Evolutionary conservation across 1,140 invertebrate species (phyloP), one percentile per base, ranked within the genome.

Genomic region (Cardiocondyla obscurior): DNA sequence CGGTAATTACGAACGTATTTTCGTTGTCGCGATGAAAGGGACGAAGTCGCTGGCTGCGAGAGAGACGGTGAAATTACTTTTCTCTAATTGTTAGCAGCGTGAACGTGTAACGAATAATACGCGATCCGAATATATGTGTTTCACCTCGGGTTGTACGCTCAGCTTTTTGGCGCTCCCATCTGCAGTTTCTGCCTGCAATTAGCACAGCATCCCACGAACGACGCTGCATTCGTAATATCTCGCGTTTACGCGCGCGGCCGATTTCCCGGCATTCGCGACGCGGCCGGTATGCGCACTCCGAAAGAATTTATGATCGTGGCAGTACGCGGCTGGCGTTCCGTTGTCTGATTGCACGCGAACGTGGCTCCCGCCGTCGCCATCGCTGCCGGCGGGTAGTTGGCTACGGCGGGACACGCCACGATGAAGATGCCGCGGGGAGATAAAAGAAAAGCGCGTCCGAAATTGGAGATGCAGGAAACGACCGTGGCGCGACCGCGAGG

Each of bases 251-350:
- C 72, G 46, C 30, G 70, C 25, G 19, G 30, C 42, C 74, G 46
- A 53, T 55, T 25, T 25, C 33, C 46, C 12, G 62, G 46, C 33
- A 12, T 53, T 39, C 25, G 74, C 74, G 44, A 77, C 22, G 60
- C 33, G 30, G 60, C 16, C 8, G 73, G 74, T 77, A 77, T 67
- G 60, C 46, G 22, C 33, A 42, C 22, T 46, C 22, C 44, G 62
- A 79, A 79, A 69, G 74, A 79, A 79, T 79, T 67, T 69, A 79
- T 25, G 62, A 79, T 79, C 36, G 33, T 12, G 46, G 30, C 19
- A n/a, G 36, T 46, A 19, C 36, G 51, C 39, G 51, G 10, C 36
- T 14, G 22, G 60, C 46, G 74, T 77, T 53, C 60, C 60, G 60
- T 67, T 67, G 60, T 77, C 74, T 42, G 74, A 51, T 67, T 53